Conservation (phyloP, 1,140 invertebrate genomes). For the Drosophila punjabiensis region DNA sequence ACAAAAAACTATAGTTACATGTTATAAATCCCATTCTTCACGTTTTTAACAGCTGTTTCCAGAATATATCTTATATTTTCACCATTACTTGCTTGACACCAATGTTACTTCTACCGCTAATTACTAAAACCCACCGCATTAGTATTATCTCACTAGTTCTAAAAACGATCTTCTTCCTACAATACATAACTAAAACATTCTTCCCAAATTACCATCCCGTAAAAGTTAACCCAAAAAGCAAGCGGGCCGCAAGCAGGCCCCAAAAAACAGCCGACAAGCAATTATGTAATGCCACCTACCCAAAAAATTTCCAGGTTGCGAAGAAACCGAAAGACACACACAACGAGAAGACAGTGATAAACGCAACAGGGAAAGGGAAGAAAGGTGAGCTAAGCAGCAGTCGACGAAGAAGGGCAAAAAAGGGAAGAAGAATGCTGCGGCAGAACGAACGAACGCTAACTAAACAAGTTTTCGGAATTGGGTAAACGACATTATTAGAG, state of each 20-base stretch:
- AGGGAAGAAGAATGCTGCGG: conserved; percentile 11
- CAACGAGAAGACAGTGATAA: conserved; percentile 21
- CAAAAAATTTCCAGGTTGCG: conserved; percentile 36
- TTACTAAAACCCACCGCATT: not conserved
- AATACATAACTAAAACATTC: conserved; percentile 8
- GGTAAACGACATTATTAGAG: conserved; percentile 80
- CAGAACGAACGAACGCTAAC: conserved; percentile 37
- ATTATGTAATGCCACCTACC: conserved; percentile 53
- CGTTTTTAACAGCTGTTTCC: not conserved
- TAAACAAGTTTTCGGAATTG: conserved; percentile 77
- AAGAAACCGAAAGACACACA: conserved; percentile 34
- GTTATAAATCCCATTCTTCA: not conserved
- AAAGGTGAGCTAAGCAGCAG: conserved; percentile 25
- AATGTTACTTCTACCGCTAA: conserved; percentile 1
- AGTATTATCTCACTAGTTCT: conserved; percentile 17
- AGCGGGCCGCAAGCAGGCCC: not conserved
- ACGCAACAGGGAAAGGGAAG: conserved; percentile 54
- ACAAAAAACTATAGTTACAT: no score
- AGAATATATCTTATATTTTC: not conserved
- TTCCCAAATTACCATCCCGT: conserved; percentile 19
- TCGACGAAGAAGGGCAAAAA: conserved; percentile 8
- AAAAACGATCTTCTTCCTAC: not conserved
- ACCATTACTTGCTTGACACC: not conserved
- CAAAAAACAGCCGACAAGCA: conserved; percentile 25
- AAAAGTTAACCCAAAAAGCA: conserved; percentile 40